Evolutionary conservation across 2,113 vertebrate species (phyloP).

Genomic region (Catharus fuscescens): DNA sequence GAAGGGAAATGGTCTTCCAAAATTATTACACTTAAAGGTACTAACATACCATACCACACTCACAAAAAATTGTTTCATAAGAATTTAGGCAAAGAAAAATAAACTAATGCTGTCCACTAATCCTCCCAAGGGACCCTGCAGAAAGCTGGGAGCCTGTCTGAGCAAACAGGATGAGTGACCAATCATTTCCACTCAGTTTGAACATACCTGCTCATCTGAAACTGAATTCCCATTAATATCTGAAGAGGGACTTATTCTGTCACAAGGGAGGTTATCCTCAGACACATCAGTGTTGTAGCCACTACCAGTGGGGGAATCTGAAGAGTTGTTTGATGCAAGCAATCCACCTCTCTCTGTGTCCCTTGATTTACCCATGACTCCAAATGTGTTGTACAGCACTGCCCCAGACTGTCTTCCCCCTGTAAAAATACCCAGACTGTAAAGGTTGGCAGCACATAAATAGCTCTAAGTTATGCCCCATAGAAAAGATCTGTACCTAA

Average conservation of each 20-base stretch:
- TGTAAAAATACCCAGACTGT: constrained; percentile 18
- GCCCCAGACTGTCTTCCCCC: constrained; percentile 93
- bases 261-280: constrained; percentile 91
- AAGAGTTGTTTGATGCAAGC: constrained; percentile 91
- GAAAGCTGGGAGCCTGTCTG: background rate
- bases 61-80: background rate
- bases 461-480: accelerated
- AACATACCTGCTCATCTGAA: constrained; percentile 92
- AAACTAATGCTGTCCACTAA: background rate
- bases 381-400: constrained; percentile 89
- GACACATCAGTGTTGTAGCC: constrained; percentile 97
- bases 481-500: background rate
- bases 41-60: background rate
- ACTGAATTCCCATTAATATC: constrained; percentile 91
- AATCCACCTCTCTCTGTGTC: constrained; percentile 79
- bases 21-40: background rate
- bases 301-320: constrained; percentile 95
- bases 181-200: background rate
- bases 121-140: background rate
- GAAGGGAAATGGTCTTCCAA: background rate
- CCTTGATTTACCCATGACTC: constrained; percentile 85
- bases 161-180: background rate
- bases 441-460: background rate
- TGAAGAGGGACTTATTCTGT: constrained; percentile 84
- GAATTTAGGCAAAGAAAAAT: background rate